Evolutionary conservation across 1,140 invertebrate genomes (phyloP), one percentile per base, ranked within the genome.

Genomic region (Andrena cerasifolii): DNA sequence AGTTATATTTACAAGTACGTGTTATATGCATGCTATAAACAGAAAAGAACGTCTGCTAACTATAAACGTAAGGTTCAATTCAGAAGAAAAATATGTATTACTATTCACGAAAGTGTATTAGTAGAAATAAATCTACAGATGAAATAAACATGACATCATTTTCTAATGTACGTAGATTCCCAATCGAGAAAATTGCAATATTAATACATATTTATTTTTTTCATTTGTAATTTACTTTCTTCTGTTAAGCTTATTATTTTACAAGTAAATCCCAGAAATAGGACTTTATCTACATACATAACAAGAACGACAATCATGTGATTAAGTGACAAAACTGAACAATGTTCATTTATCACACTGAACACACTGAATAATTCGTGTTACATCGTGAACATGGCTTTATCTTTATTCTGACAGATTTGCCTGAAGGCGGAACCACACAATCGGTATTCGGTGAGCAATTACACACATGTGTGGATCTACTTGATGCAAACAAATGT

Each of bases 1-100:
- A 82, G 18, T 67, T 73, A 67, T 66, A 63, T 62, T 47, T 83
- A 79, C 45, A 83, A 53, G 65, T 68, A 73, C 12, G 82, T 70
- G 65, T 63, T 72, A 66, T 68, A 59, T 58, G 77, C n/a, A 36
- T 62, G 62, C 79, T 78, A 77, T 49, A 78, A 80, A 76, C 31
- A 83, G 84, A 80, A 82, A 73, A 84, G 80, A 14, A 76, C 54
- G 33, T 45, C 51, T 78, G 51, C 24, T 10, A 70, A 7, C 49
- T 63, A 21, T 67, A 61, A 63, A 54, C 24, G 24, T 1, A 16
- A 68, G 14, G 18, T 26, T n/a, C n/a, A n/a, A 49, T 73, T 45
- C 24, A 1, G 14, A 21, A 68, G 2, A 16, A 21, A 40, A n/a
- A n/a, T n/a, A n/a, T 14, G 31, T 33, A 18, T 45, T 58, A 45